Percentiles rank a stretch among this genome's conserved stretches.
Evolutionary conservation across 2,113 vertebrate genomes (phyloP).

Genomic region (Alosa alosa): DNA sequence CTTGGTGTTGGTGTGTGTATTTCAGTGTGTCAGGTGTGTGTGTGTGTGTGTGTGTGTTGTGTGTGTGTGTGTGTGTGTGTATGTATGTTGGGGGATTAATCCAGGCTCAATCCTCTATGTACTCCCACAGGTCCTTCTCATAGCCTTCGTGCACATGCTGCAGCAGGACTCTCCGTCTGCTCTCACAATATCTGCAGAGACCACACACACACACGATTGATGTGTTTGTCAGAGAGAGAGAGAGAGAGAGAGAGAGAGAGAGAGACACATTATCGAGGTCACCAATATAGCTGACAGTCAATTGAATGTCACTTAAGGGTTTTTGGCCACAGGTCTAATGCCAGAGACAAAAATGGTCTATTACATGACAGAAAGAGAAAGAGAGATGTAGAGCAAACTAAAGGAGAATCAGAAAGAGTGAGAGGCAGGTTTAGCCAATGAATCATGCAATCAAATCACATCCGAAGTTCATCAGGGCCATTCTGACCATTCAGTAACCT

Average conservation of each 20-base stretch:
- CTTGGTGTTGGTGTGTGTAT: neutral
- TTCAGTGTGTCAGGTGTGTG: constrained; percentile 62
- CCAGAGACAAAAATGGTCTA: no score
- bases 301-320: no score
- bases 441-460: neutral
- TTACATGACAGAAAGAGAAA: neutral
- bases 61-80: constrained; percentile 73
- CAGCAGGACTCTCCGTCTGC: constrained; percentile 95
- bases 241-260: neutral
- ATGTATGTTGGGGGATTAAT: constrained; percentile 71
- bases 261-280: neutral
- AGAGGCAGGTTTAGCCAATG: neutral
- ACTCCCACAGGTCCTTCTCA: constrained; percentile 99
- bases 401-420: neutral
- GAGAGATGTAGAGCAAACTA: neutral
- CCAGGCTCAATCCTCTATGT: constrained; percentile 96
- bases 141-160: constrained; percentile 99
- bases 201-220: neutral
- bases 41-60: constrained; percentile 68
- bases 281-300: no score
- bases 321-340: no score
- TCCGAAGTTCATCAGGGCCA: neutral
- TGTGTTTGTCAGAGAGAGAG: neutral
- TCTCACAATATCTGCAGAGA: constrained; percentile 95
- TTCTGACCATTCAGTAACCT: neutral